These are phyloP conservation scores for Darevskia mixta DNA, from an alignment of 2,797 vertebrate genomes.

Conservation along the genomic window DNA sequence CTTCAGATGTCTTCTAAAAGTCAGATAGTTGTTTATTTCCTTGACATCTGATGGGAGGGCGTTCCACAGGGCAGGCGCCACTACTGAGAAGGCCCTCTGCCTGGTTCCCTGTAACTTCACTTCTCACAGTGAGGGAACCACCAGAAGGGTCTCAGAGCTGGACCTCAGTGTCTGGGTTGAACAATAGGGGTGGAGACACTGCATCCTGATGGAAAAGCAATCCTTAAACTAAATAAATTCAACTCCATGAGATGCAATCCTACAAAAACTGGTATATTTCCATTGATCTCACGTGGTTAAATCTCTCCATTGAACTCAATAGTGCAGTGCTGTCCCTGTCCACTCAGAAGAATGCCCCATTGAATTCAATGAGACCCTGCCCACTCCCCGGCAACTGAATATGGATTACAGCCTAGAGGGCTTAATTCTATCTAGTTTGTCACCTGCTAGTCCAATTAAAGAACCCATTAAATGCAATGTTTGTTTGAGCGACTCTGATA, in stretches of 20 bases:
- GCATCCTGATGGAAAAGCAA: not conserved
- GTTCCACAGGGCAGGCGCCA: too few species aligned
- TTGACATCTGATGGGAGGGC: too few species aligned
- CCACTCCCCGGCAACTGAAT: not conserved
- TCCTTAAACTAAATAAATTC: not conserved
- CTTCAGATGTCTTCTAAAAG: too few species aligned
- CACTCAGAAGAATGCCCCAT: not conserved
- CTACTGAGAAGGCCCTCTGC: too few species aligned
- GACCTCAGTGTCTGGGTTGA: too few species aligned
- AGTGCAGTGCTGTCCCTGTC: not conserved
- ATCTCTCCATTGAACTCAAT: not conserved
- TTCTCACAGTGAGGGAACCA: too few species aligned
- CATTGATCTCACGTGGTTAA: not conserved
- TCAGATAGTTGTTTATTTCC: too few species aligned
- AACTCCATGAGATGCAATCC: not conserved
- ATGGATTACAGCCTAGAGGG: not conserved
- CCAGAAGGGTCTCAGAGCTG: too few species aligned
- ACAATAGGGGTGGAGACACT: too few species aligned
- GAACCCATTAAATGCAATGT: not conserved
- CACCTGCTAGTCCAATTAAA: not conserved
- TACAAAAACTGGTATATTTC: not conserved
- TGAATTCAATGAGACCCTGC: not conserved
- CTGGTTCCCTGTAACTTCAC: too few species aligned
- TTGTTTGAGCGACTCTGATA: not conserved
- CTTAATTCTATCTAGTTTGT: not conserved